phyloP scores from a whole-genome alignment of 53 echinoderm and acorn worm genomes.

The Apostichopus leukothele region DNA sequence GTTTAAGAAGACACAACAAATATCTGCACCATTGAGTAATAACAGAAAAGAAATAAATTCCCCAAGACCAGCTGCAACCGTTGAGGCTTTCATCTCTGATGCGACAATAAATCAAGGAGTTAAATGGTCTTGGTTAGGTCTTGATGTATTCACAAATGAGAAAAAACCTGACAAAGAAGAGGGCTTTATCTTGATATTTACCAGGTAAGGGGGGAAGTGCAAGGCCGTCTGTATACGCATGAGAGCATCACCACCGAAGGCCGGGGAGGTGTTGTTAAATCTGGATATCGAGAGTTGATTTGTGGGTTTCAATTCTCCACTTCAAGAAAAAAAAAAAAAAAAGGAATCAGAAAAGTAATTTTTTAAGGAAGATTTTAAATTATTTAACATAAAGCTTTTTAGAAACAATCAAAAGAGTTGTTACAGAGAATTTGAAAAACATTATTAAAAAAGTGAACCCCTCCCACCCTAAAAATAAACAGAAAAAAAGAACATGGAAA shows the following conservation, averaged over 20 bases:
- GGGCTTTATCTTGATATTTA: background rate
- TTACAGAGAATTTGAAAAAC: no score
- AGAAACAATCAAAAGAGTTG: no score
- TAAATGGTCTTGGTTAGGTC: no score
- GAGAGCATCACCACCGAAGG: constrained; percentile 64
- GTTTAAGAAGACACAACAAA: no score
- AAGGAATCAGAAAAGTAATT: background rate
- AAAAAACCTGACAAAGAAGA: no score
- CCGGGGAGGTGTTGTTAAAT: constrained; percentile 59
- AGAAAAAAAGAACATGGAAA: no score
- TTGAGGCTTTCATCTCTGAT: background rate
- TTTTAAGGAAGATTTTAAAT: background rate
- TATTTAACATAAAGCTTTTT: background rate
- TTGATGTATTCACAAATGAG: no score
- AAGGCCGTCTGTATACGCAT: constrained; percentile 40
- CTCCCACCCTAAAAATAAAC: no score
- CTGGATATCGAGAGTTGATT: constrained; percentile 80
- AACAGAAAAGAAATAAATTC: background rate
- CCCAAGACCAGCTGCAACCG: background rate
- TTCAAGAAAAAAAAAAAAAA: background rate
- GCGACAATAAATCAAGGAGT: no score
- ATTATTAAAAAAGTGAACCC: no score
- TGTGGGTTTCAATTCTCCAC: constrained; percentile 65
- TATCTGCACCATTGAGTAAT: no score
- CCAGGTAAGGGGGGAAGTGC: constrained; percentile 81